A percentile compares a stretch with the other conserved stretches of the same genome.
phyloP scores from a whole-genome alignment of 2,113 vertebrate genomes.

The Malurus cyaneus region DNA sequence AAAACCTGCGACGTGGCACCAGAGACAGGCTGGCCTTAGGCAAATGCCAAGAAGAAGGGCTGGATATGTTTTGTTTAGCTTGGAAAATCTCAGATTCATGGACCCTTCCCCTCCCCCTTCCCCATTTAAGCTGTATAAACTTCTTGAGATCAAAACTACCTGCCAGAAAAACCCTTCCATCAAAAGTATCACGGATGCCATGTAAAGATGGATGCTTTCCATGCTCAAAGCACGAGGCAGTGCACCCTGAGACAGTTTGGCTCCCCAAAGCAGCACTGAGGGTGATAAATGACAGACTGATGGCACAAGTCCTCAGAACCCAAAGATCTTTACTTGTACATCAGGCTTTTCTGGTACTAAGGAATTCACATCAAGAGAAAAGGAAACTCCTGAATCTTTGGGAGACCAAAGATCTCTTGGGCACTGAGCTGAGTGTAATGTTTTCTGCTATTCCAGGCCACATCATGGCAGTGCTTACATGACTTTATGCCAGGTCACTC shows the following conservation, averaged over 20 bases:
- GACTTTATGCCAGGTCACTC: neutral
- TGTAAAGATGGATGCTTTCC: neutral
- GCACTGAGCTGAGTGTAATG: neutral
- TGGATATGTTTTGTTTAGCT: neutral
- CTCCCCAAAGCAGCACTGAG: neutral
- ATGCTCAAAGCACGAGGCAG: neutral
- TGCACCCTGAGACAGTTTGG: neutral
- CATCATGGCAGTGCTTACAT: neutral
- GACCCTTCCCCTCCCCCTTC: neutral
- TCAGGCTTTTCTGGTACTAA: neutral
- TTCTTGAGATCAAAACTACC: neutral
- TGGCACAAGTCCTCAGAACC: neutral
- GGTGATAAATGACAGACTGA: neutral
- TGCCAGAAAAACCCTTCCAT: neutral
- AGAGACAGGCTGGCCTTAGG: constrained; percentile 22
- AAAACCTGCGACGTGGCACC: neutral
- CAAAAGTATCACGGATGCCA: neutral
- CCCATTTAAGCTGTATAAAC: neutral
- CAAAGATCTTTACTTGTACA: neutral
- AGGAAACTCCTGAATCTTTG: neutral
- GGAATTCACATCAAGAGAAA: neutral
- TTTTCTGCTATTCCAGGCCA: neutral
- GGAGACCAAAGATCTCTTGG: neutral
- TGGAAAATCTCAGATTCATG: neutral
- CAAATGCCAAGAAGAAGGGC: neutral